A percentile compares a stretch with the other conserved stretches of the same genome.
Evolutionary conservation across 1,140 invertebrate genomes (phyloP).

Genomic region (Zaprionus africanus): DNA sequence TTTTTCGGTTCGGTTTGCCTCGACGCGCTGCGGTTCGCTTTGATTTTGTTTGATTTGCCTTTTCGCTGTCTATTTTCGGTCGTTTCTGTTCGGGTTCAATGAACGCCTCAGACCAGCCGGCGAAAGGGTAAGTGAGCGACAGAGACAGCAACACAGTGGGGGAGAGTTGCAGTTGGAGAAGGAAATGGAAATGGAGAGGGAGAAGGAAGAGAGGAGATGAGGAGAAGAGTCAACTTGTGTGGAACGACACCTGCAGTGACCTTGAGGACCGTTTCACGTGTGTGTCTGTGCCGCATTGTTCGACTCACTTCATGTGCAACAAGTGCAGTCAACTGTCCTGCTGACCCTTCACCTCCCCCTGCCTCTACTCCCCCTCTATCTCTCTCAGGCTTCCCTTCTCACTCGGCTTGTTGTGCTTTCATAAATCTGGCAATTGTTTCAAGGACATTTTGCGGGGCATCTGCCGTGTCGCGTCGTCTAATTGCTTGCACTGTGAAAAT

Average conservation of each 20-base stretch:
- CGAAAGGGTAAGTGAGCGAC: not conserved
- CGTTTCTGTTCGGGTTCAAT: constrained; percentile 39
- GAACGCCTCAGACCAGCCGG: constrained; percentile 25
- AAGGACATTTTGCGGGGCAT: constrained; percentile 43
- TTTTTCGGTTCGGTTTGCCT: not conserved
- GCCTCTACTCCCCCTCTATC: not conserved
- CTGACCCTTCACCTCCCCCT: no score
- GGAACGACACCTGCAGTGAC: constrained; percentile 23
- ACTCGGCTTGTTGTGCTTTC: not conserved
- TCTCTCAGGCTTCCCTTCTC: not conserved
- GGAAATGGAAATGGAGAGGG: not conserved
- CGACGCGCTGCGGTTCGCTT: constrained; percentile 3
- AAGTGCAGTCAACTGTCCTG: constrained; percentile 5
- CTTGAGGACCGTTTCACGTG: constrained; percentile 17
- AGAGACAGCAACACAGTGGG: not conserved
- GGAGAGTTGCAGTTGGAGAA: not conserved
- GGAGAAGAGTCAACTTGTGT: not conserved
- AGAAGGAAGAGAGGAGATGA: not conserved
- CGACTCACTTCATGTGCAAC: constrained; percentile 17
- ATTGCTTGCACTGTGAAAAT: constrained; percentile 41
- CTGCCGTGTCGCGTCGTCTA: constrained; percentile 24
- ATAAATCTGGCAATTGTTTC: constrained; percentile 45
- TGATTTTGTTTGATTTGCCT: constrained; percentile 20
- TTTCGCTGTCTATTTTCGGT: constrained; percentile 12
- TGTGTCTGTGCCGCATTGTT: constrained; percentile 9